A percentile compares a stretch with the other conserved stretches of the same genome.
These are phyloP conservation scores for Albula glossodonta DNA, from an alignment of 2,113 vertebrate species.

Conservation along the genomic window DNA sequence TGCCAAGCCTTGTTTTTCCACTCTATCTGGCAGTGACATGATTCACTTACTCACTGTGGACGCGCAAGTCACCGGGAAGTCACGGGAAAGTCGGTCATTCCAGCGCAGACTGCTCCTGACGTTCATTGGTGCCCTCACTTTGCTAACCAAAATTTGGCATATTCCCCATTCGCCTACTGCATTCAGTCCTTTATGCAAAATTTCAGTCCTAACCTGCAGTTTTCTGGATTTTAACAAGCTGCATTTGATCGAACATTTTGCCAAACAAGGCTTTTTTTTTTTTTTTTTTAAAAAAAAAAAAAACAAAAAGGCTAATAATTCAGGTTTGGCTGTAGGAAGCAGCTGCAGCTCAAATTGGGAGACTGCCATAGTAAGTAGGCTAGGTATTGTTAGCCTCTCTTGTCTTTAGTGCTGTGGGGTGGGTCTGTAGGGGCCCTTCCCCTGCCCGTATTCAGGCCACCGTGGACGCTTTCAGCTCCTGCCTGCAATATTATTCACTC, in stretches of 20 bases:
- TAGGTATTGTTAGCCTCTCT: not conserved
- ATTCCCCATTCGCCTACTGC: not conserved
- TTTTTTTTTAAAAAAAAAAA: too few species aligned
- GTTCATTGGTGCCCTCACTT: too few species aligned
- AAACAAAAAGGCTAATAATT: not conserved
- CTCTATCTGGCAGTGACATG: not conserved
- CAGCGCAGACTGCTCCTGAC: not conserved
- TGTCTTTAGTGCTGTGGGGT: not conserved
- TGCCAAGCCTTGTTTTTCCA: not conserved
- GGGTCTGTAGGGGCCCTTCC: not conserved
- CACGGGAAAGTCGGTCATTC: not conserved
- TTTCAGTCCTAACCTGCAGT: not conserved
- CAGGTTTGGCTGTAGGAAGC: not conserved
- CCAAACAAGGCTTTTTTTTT: too few species aligned
- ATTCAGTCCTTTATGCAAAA: not conserved
- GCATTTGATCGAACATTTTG: not conserved
- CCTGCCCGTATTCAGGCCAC: not conserved
- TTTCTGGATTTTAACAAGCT: not conserved
- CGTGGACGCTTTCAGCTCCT: not conserved
- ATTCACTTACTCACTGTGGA: not conserved
- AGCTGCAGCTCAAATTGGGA: not conserved
- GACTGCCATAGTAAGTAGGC: not conserved
- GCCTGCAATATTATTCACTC: not conserved
- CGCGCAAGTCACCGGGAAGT: too few species aligned
- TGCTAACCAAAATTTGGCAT: too few species aligned